These are phyloP conservation scores for Thryonomys swinderianus DNA, from an alignment of 2,113 vertebrate genomes.

Conservation along the genomic window DNA sequence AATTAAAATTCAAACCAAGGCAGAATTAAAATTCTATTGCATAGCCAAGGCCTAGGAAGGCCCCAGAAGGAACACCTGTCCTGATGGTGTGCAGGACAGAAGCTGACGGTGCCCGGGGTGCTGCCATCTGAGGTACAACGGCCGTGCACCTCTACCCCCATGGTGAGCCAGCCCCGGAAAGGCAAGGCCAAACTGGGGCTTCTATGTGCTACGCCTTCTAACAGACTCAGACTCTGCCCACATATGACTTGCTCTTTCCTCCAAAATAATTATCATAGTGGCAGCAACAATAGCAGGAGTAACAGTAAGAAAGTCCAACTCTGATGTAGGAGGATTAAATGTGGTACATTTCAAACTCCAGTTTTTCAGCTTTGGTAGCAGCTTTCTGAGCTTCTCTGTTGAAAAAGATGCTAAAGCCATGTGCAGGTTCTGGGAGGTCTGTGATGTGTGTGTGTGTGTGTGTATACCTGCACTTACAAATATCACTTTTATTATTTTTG, in stretches of 20 bases:
- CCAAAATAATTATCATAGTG: neutral
- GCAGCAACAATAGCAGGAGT: neutral
- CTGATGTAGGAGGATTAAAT: neutral
- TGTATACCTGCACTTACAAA: neutral
- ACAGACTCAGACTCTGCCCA: neutral
- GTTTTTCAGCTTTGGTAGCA: neutral
- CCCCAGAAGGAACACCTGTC: conserved; percentile 70
- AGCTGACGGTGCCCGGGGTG: neutral
- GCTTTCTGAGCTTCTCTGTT: neutral
- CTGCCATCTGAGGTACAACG: fast-evolving
- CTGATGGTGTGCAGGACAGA: neutral
- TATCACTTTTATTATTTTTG: neutral
- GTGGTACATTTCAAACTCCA: neutral
- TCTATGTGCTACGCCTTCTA: neutral
- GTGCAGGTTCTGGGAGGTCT: neutral
- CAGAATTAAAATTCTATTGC: conserved; percentile 65
- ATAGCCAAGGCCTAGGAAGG: conserved; percentile 41
- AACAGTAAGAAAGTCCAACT: neutral
- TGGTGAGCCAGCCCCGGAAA: neutral
- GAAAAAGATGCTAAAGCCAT: neutral
- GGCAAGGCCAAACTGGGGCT: neutral
- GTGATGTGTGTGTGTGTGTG: neutral
- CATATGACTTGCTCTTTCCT: neutral
- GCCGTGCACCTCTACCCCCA: neutral
- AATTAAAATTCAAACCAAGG: conserved; percentile 81